Conservation (phyloP, 2,113 vertebrate species). For the Penelope pileata region DNA sequence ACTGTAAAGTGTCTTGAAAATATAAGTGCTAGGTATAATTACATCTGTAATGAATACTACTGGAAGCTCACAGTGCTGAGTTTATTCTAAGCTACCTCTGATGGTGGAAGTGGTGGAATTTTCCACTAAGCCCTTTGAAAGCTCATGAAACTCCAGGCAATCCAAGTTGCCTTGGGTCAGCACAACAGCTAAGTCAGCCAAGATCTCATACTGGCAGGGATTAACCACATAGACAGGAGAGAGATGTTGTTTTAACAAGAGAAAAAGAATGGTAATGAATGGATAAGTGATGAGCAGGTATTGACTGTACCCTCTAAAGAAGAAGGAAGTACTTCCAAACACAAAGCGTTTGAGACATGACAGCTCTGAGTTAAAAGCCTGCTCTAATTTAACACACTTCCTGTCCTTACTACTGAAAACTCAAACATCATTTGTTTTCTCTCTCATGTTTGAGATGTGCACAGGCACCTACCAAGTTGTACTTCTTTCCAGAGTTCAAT, state of each 20-base stretch:
- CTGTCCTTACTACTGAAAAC: background rate
- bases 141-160: background rate
- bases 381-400: background rate
- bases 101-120: background rate
- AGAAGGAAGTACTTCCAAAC: background rate
- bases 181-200: background rate
- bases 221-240: background rate
- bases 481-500: background rate
- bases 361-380: background rate
- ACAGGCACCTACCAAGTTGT: background rate
- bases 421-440: background rate
- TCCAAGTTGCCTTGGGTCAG: accelerated
- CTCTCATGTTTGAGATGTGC: background rate
- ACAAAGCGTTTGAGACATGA: accelerated
- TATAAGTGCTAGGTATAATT: background rate
- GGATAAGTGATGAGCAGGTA: background rate
- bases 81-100: background rate
- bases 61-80: background rate
- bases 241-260: background rate
- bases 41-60: background rate
- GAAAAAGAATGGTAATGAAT: background rate
- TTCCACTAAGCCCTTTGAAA: background rate
- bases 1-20: background rate
- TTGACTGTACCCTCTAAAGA: background rate
- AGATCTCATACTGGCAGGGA: background rate